Conservation (phyloP, 1,140 invertebrate genomes). For the Drosophila gunungcola region DNA sequence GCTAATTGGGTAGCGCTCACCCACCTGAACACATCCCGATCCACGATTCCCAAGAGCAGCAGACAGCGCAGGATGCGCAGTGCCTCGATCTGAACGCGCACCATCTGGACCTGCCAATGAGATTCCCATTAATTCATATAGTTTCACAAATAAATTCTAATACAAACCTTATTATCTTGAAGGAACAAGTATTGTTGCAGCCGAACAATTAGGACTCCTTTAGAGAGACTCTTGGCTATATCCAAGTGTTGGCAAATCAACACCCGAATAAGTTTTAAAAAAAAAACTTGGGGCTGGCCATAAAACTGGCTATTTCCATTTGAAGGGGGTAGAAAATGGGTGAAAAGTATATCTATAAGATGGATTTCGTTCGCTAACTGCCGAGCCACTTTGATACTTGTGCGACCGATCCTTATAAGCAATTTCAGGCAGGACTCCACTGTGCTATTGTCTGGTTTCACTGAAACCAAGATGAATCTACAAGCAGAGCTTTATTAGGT, state of each 20-base stretch:
- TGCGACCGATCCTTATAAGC: conserved; percentile 88
- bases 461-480: conserved; percentile 89
- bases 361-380: conserved; percentile 87
- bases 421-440: conserved; percentile 89
- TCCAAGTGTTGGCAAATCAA: conserved; percentile 69
- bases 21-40: conserved; percentile 66
- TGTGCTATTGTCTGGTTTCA: conserved; percentile 88
- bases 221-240: conserved; percentile 57
- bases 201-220: conserved; percentile 40
- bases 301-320: conserved; percentile 51
- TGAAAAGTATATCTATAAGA: conserved; percentile 87
- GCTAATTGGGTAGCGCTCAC: conserved; percentile 46
- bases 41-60: conserved; percentile 64
- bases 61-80: conserved; percentile 73
- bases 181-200: conserved; percentile 68
- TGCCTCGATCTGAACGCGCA: conserved; percentile 87
- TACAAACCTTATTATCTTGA: conserved; percentile 62
- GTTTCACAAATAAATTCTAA: conserved; percentile 1
- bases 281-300: conserved; percentile 66
- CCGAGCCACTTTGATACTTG: conserved; percentile 87
- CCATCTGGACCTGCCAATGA: conserved; percentile 62
- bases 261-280: conserved; percentile 72
- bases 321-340: conserved; percentile 86
- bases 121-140: conserved; percentile 4
- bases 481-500: background rate